Evolutionary conservation across 1,140 invertebrate genomes (phyloP).

Genomic region (Diorhabda elongata): DNA sequence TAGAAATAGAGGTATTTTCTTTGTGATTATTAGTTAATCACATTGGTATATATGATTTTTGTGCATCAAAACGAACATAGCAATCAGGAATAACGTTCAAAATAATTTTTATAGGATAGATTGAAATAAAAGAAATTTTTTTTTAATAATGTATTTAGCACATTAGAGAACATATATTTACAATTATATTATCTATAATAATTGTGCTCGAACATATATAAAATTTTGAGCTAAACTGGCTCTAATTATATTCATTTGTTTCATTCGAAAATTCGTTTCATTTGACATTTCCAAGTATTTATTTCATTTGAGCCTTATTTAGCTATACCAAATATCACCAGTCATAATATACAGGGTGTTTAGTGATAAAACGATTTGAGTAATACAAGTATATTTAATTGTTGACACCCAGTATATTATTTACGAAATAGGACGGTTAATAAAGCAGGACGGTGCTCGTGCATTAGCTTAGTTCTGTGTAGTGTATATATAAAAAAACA

Average conservation of each 20-base stretch:
- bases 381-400: neutral
- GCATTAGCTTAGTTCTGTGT: neutral
- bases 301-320: slow-evolving; percentile 1
- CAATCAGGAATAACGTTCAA: no score
- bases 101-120: no score
- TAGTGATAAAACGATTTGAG: neutral
- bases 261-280: slow-evolving; percentile 1
- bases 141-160: slow-evolving; percentile 1
- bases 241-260: neutral
- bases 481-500: neutral
- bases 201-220: neutral
- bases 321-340: neutral
- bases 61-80: no score
- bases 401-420: neutral
- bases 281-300: neutral
- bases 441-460: neutral
- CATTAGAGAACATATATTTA: slow-evolving; percentile 3
- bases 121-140: neutral
- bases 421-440: neutral
- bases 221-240: neutral
- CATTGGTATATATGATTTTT: no score
- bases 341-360: neutral
- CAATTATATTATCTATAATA: neutral
- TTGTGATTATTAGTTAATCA: no score
- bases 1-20: no score